phyloP scores from a whole-genome alignment of 2,113 vertebrate species.

The Phaethornis superciliosus region DNA sequence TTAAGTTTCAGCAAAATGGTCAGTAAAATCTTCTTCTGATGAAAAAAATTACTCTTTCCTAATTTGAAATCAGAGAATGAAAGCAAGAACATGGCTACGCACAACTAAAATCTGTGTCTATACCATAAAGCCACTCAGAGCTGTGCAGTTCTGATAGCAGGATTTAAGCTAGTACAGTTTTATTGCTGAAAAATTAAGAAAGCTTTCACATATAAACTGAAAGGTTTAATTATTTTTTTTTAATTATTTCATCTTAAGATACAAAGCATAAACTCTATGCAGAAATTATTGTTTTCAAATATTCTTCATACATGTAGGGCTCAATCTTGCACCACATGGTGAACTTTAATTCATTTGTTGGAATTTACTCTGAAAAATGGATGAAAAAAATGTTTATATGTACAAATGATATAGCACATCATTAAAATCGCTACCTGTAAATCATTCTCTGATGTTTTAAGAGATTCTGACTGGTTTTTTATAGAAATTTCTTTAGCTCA shows the following conservation, averaged over 20 bases:
- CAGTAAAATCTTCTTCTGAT: background rate
- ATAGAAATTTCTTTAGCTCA: background rate
- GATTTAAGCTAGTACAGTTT: background rate
- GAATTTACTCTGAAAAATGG: constrained; percentile 58
- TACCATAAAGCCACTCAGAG: background rate
- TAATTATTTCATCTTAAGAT: constrained; percentile 34
- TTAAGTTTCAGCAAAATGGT: background rate
- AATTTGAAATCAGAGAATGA: background rate
- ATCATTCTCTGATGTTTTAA: constrained; percentile 32
- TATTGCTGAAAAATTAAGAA: background rate
- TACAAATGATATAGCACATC: constrained; percentile 25
- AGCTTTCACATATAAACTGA: background rate
- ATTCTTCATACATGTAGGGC: background rate
- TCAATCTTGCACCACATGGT: constrained; percentile 33
- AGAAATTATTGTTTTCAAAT: constrained; percentile 13
- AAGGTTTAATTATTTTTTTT: background rate
- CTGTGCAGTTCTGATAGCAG: background rate
- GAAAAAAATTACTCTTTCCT: background rate
- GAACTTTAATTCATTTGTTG: constrained; percentile 58
- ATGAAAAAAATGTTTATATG: constrained; percentile 41
- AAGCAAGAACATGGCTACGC: background rate
- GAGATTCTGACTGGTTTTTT: constrained; percentile 4
- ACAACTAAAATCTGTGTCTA: background rate
- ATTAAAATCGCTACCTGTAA: constrained; percentile 22
- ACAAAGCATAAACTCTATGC: constrained; percentile 24